Evolutionary conservation across 2,797 vertebrate genomes (phyloP), one percentile per base, ranked within the genome.

Genomic region (Oreochromis mossambicus): DNA sequence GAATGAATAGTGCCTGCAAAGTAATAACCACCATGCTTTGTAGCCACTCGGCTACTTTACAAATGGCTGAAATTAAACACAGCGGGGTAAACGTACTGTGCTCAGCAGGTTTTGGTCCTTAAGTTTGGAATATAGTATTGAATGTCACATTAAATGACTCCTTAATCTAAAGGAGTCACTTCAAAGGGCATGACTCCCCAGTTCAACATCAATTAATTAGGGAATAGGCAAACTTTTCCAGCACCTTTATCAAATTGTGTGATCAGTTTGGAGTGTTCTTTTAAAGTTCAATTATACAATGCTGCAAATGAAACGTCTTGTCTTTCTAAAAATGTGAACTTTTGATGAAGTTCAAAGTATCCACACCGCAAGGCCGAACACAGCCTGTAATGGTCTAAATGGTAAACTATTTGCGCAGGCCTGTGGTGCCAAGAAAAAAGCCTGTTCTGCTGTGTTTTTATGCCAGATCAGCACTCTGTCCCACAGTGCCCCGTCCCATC

Each of bases 401-500:
- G 36, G 56, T 78, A 81, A 87, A 86, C 34, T 82, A 88, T 89
- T 83, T 89, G 48, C 29, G 61, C 50, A 56, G 46, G 50, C 26
- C 29, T 61, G 63, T 41, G 12, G 82, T 91, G 90, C 91, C 89
- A 94, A 87, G 86, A 91, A 89, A 88, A 81, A 82, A 66, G 63
- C 61, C 83, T 82, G 70, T 92, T 91, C 90, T 83, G 90, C 93
- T 81, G 84, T 58, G 79, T 85, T 91, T 92, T 94, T 89, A 92
- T 95, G 94, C 94, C 94, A 95, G 92, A 87, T 96, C 94, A 96
- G 91, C 95, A 95, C 93, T 94, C 89, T 92, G 91, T 94, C 91
- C 82, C 88, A 83, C 89, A 84, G 88, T 81, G 87, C 78, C 85
- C 87, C 70, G 79, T 94, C 92, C 93, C 92, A 88, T 96, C 95